Conservation (phyloP, 2,797 vertebrate genomes). For the Acridotheres tristis region DNA sequence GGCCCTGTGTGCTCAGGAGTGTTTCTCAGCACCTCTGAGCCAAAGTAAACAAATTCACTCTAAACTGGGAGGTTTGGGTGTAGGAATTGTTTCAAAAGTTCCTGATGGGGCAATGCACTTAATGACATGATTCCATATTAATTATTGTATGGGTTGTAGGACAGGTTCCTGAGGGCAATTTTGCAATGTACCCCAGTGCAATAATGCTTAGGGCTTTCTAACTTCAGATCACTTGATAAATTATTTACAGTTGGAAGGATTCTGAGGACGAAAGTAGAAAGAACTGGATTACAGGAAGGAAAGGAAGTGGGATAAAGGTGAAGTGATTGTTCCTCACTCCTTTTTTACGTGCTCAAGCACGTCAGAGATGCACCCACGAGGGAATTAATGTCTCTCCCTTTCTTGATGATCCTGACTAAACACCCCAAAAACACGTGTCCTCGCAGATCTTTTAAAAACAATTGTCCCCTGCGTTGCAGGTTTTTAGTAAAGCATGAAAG, state of each 20-base stretch:
- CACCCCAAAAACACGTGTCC: background rate
- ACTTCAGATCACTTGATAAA: background rate
- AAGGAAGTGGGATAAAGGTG: background rate
- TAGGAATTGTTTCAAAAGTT: background rate
- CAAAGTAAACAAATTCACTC: background rate
- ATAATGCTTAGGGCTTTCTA: background rate
- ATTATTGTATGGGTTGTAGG: background rate
- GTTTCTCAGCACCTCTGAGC: background rate
- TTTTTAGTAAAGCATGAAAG: background rate
- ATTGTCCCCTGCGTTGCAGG: fast-evolving
- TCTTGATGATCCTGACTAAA: background rate
- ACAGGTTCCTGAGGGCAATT: background rate
- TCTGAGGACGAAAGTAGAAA: background rate
- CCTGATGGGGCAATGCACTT: background rate
- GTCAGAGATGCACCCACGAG: background rate
- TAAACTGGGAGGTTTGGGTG: background rate
- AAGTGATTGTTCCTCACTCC: background rate
- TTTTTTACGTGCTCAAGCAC: background rate
- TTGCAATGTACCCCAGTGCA: background rate
- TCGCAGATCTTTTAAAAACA: background rate
- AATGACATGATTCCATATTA: background rate
- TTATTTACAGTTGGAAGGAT: background rate
- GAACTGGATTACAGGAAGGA: background rate
- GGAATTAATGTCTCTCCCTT: background rate
- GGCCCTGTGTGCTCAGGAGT: background rate